phyloP scores from a whole-genome alignment of 2,888 invertebrate genomes.

The Bombylius major region DNA sequence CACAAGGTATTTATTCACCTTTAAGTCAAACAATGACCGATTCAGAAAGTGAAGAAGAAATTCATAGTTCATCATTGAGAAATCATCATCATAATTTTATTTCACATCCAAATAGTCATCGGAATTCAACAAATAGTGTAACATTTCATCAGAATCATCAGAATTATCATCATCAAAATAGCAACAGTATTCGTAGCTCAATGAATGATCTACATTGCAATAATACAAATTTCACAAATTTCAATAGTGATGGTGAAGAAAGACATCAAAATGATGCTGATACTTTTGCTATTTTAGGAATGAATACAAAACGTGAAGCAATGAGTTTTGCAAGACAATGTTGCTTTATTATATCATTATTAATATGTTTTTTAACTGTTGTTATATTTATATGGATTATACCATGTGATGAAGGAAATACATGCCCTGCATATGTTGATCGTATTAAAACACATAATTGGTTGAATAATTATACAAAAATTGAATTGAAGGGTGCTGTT shows the following conservation, averaged over 20 bases:
- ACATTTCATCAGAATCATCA: conserved; percentile 18
- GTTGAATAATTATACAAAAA: conserved; percentile 53
- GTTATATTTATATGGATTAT: conserved; percentile 62
- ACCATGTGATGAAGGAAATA: conserved; percentile 58
- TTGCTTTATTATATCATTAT: conserved; percentile 56
- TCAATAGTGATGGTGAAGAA: conserved; percentile 31
- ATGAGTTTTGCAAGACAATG: conserved; percentile 57
- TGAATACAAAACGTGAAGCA: conserved; percentile 25
- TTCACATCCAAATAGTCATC: conserved; percentile 4
- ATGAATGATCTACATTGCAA: conserved; percentile 9
- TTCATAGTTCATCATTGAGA: conserved; percentile 25
- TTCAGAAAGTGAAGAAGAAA: conserved; percentile 65
- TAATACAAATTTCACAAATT: conserved; percentile 26
- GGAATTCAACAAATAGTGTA: conserved; percentile 18
- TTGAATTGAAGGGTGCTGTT: conserved; percentile 56
- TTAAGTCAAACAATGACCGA: conserved; percentile 65
- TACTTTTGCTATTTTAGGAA: conserved; percentile 33
- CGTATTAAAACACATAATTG: conserved; percentile 52
- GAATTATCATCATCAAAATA: not conserved
- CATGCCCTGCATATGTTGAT: conserved; percentile 45
- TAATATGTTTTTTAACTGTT: conserved; percentile 56
- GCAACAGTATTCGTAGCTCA: not conserved
- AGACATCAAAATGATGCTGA: conserved; percentile 29
- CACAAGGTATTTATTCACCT: conserved; percentile 55
- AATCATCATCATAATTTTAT: conserved; percentile 11